Conservation (phyloP, 2,113 vertebrate species). For the Porphyrio hochstetteri region DNA sequence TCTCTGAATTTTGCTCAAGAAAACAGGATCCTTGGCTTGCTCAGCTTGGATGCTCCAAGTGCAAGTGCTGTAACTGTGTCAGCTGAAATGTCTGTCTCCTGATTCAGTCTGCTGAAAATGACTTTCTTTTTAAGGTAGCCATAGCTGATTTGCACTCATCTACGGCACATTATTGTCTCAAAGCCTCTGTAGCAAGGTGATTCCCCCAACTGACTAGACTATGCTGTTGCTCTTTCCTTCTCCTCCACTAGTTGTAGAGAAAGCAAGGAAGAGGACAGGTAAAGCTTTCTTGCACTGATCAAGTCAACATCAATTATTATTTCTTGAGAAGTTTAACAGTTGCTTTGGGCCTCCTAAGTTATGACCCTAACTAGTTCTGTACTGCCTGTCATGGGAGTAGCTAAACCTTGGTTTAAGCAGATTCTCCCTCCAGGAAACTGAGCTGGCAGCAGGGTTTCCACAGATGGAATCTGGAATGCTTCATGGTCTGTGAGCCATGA, state of each 20-base stretch:
- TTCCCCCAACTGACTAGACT: not conserved
- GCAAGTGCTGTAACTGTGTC: not conserved
- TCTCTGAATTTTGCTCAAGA: not conserved
- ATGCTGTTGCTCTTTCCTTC: not conserved
- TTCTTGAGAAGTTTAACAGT: not conserved
- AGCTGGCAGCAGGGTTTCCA: not conserved
- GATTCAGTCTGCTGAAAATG: not conserved
- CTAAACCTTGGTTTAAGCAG: not conserved
- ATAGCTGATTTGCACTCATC: not conserved
- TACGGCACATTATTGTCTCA: not conserved
- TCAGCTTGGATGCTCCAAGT: not conserved
- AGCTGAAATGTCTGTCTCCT: not conserved
- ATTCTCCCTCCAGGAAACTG: not conserved
- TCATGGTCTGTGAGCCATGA: not conserved
- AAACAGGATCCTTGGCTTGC: not conserved
- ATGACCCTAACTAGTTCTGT: not conserved
- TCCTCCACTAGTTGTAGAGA: not conserved
- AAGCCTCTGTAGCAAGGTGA: not conserved
- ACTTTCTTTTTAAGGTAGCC: not conserved
- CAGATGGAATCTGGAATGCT: not conserved
- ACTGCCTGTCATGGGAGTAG: not conserved
- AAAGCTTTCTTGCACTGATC: not conserved
- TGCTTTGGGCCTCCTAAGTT: not conserved
- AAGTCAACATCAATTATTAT: not conserved
- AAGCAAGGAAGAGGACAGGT: not conserved